Conservation (phyloP, 2,888 invertebrate species). For the Molanna angustata region DNA sequence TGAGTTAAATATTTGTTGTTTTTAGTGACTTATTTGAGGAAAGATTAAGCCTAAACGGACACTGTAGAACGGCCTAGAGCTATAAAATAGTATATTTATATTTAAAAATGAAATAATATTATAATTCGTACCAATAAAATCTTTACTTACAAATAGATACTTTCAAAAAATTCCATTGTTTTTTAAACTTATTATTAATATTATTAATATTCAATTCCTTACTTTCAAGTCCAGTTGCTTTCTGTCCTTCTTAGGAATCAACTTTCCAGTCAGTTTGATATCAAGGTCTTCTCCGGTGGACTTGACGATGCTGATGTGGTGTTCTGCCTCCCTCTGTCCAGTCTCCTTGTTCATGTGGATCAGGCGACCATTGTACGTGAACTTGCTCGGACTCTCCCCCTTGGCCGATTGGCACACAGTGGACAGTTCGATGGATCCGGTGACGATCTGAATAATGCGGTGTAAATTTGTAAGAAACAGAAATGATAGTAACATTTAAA, state of each 20-base stretch:
- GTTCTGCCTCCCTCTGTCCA: conserved; percentile 43
- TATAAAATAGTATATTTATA: too few relatives aligned
- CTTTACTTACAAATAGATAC: too few relatives aligned
- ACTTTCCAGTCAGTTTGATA: conserved; percentile 39
- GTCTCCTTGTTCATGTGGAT: conserved; percentile 39
- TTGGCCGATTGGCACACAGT: neutral
- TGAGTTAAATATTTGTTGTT: too few relatives aligned
- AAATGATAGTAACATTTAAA: too few relatives aligned
- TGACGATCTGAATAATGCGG: conserved; percentile 5
- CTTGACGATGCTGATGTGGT: conserved; percentile 43
- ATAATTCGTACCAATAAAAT: too few relatives aligned
- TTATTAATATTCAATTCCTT: too few relatives aligned
- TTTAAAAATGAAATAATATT: too few relatives aligned
- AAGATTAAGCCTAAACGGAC: too few relatives aligned
- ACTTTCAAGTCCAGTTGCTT: conserved; percentile 23
- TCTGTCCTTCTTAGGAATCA: conserved; percentile 41
- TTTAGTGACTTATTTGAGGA: too few relatives aligned
- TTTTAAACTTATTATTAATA: too few relatives aligned
- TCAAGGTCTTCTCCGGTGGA: conserved; percentile 39
- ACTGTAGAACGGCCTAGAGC: too few relatives aligned
- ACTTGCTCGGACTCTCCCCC: conserved; percentile 30
- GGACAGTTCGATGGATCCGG: neutral
- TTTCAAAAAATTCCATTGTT: too few relatives aligned
- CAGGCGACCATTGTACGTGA: conserved; percentile 44
- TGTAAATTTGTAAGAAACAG: neutral